phyloP scores from a whole-genome alignment of 2,113 vertebrate species.

The Tringa solitaria region DNA sequence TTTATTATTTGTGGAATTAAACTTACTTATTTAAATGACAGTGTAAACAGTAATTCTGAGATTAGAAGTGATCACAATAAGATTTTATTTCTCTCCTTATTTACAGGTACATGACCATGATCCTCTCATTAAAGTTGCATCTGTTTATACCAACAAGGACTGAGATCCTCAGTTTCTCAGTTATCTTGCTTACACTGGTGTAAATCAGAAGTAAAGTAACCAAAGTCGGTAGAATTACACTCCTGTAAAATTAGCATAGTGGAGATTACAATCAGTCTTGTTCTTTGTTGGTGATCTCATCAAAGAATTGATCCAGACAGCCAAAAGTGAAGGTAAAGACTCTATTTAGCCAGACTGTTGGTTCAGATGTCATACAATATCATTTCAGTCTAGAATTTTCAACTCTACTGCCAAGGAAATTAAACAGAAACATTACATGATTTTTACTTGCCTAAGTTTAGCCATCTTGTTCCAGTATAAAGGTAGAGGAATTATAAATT shows the following conservation, averaged over 20 bases:
- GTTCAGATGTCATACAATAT: slow-evolving; percentile 68
- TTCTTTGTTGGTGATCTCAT: slow-evolving; percentile 23
- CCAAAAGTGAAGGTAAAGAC: slow-evolving; percentile 46
- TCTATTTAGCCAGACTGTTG: slow-evolving; percentile 60
- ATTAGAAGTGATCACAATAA: slow-evolving; percentile 26
- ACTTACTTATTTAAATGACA: slow-evolving; percentile 41
- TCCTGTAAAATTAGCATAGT: slow-evolving; percentile 4
- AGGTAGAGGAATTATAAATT: slow-evolving; percentile 7
- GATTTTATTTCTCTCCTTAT: neutral
- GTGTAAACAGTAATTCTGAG: neutral
- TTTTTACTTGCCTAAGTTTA: slow-evolving; percentile 54
- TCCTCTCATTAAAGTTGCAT: neutral
- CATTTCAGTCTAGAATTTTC: slow-evolving; percentile 71
- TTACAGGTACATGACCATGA: neutral
- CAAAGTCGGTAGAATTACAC: neutral
- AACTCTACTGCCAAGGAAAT: slow-evolving; percentile 69
- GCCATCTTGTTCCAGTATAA: slow-evolving; percentile 28
- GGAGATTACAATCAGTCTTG: neutral
- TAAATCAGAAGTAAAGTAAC: slow-evolving; percentile 19
- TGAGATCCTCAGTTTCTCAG: neutral
- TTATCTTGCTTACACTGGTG: neutral
- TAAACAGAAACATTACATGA: slow-evolving; percentile 69
- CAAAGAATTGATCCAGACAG: slow-evolving; percentile 64
- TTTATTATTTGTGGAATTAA: slow-evolving; percentile 64
- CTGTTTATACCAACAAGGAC: neutral